Evolutionary conservation across 2,888 invertebrate genomes (phyloP).

Genomic region (Tetheella fluctuosa): DNA sequence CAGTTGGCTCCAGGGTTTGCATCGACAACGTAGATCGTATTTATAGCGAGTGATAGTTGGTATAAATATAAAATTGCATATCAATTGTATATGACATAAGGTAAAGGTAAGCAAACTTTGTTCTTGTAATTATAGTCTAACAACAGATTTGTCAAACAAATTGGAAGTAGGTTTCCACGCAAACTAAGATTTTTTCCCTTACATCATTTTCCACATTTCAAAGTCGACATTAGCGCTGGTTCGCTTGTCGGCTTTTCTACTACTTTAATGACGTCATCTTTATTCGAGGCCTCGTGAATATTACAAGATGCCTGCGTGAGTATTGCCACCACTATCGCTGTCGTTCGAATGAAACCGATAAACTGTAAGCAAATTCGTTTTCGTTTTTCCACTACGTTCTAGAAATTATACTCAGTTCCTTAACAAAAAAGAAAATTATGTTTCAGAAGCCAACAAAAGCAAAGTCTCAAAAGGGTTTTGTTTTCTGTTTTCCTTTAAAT

Average conservation of each 20-base stretch:
- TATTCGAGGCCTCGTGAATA: slow-evolving; percentile 52
- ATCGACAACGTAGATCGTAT: background rate
- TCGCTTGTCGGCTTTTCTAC: slow-evolving; percentile 48
- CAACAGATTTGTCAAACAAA: slow-evolving; percentile 57
- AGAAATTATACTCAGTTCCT: slow-evolving; percentile 4
- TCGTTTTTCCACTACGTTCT: background rate
- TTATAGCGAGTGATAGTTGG: background rate
- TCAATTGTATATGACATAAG: no score
- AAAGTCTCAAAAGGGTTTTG: slow-evolving; percentile 46
- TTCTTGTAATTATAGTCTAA: slow-evolving; percentile 55
- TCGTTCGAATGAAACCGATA: slow-evolving; percentile 29
- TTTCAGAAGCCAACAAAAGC: slow-evolving; percentile 25
- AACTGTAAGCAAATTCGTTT: slow-evolving; percentile 26
- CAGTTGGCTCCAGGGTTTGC: background rate
- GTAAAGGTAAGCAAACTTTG: slow-evolving; percentile 14
- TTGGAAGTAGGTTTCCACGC: slow-evolving; percentile 48
- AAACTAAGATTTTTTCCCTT: slow-evolving; percentile 50
- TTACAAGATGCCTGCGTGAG: slow-evolving; percentile 39
- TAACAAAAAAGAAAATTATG: background rate
- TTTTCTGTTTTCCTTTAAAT: slow-evolving; percentile 62
- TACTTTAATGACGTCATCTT: slow-evolving; percentile 55
- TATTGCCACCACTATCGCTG: slow-evolving; percentile 25
- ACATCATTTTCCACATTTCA: slow-evolving; percentile 55
- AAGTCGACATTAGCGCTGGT: slow-evolving; percentile 49
- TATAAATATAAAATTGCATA: background rate